Evolutionary conservation across 2,888 invertebrate genomes (phyloP).

Genomic region (Vannuccia rotundouncinata): DNA sequence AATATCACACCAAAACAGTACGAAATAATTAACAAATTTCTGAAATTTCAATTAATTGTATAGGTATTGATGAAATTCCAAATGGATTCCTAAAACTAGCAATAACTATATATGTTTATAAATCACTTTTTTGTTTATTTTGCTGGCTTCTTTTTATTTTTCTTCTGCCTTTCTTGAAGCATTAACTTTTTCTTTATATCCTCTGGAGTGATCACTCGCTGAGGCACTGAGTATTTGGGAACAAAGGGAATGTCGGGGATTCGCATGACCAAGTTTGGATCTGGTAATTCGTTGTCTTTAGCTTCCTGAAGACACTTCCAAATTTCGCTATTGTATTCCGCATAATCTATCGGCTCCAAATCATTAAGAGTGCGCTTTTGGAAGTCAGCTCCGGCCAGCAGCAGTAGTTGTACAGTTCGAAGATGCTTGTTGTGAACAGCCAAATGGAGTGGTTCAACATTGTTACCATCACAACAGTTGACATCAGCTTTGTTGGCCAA

Average conservation of each 20-base stretch:
- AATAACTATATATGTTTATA: too few relatives aligned
- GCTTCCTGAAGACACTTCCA: not conserved
- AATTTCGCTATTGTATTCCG: not conserved
- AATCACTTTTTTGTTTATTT: too few relatives aligned
- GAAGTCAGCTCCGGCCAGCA: not conserved
- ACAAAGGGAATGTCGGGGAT: not conserved
- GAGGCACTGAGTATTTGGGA: not conserved
- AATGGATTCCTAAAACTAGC: too few relatives aligned
- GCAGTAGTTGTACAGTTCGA: not conserved
- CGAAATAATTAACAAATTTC: too few relatives aligned
- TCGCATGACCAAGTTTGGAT: not conserved
- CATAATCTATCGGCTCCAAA: not conserved
- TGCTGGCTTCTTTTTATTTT: too few relatives aligned
- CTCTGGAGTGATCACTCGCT: not conserved
- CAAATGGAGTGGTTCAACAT: not conserved
- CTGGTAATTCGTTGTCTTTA: not conserved
- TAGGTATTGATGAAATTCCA: too few relatives aligned
- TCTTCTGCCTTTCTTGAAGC: too few relatives aligned
- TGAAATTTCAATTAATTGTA: too few relatives aligned
- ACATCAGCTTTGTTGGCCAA: slow-evolving; percentile 16
- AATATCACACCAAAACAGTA: too few relatives aligned
- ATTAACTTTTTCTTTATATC: too few relatives aligned
- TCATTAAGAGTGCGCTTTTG: not conserved
- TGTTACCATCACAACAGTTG: not conserved
- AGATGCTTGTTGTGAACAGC: not conserved